Percentiles rank a stretch among this genome's conserved stretches.
phyloP scores from a whole-genome alignment of 2,797 vertebrate genomes.

The Monodelphis domestica region DNA sequence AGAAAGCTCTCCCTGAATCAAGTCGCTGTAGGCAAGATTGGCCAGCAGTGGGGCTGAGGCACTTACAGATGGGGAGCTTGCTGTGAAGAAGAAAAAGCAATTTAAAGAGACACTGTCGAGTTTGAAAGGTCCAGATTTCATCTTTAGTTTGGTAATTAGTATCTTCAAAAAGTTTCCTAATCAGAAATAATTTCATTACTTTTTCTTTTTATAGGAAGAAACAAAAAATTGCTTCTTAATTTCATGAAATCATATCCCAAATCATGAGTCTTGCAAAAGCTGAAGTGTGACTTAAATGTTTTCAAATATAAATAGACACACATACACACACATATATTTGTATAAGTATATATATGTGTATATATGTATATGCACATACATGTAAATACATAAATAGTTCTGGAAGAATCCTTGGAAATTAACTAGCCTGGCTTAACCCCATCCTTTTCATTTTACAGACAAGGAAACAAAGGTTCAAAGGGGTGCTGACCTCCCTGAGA shows the following conservation, averaged over 20 bases:
- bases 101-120: conserved; percentile 57
- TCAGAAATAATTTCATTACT: conserved; percentile 57
- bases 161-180: conserved; percentile 36
- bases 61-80: conserved; percentile 62
- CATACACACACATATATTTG: no score
- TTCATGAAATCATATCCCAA: conserved; percentile 37
- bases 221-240: neutral
- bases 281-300: conserved; percentile 1
- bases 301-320: conserved; percentile 45
- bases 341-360: no score
- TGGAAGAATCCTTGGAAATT: conserved; percentile 25
- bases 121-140: conserved; percentile 54
- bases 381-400: no score
- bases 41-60: conserved; percentile 7
- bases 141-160: conserved; percentile 63
- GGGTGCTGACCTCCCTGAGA: neutral
- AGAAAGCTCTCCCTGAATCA: conserved; percentile 52
- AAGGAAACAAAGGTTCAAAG: neutral
- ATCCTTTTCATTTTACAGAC: neutral
- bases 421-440: neutral
- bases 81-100: conserved; percentile 46
- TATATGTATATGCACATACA: no score
- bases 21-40: conserved; percentile 58
- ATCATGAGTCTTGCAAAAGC: conserved; percentile 4
- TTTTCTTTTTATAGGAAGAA: conserved; percentile 51